Evolutionary conservation across 1,140 invertebrate genomes (phyloP).

Genomic region (Brachionus angularis): DNA sequence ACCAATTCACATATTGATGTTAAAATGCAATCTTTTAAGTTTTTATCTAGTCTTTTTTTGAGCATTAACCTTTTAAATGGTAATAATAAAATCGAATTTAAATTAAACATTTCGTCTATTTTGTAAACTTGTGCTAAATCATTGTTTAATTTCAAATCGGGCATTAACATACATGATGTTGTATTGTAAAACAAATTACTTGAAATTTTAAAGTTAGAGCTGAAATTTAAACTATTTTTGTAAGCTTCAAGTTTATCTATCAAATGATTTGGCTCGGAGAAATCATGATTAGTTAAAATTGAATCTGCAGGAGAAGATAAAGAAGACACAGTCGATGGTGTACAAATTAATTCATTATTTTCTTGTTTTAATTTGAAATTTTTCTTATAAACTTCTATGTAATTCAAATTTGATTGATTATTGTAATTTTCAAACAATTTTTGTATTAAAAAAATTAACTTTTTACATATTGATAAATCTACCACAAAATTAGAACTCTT

Average conservation of each 20-base stretch:
- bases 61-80: slow-evolving; percentile 24
- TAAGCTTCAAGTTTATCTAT: slow-evolving; percentile 19
- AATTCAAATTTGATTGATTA: neutral
- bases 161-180: neutral
- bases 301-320: neutral
- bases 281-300: neutral
- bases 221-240: neutral
- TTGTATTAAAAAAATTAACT: slow-evolving; percentile 13
- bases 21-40: slow-evolving; percentile 18
- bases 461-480: slow-evolving; percentile 29
- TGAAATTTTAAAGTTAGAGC: neutral
- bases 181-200: slow-evolving; percentile 4
- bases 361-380: neutral
- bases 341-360: neutral
- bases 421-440: slow-evolving; percentile 29
- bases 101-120: slow-evolving; percentile 4
- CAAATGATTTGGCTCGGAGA: neutral
- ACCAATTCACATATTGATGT: slow-evolving; percentile 16
- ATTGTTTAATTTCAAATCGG: neutral
- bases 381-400: neutral
- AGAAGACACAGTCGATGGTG: neutral
- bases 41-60: neutral
- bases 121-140: neutral
- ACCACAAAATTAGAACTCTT: neutral
- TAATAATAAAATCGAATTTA: neutral